Conservation (phyloP, 1,140 invertebrate genomes). For the Aphis gossypii region DNA sequence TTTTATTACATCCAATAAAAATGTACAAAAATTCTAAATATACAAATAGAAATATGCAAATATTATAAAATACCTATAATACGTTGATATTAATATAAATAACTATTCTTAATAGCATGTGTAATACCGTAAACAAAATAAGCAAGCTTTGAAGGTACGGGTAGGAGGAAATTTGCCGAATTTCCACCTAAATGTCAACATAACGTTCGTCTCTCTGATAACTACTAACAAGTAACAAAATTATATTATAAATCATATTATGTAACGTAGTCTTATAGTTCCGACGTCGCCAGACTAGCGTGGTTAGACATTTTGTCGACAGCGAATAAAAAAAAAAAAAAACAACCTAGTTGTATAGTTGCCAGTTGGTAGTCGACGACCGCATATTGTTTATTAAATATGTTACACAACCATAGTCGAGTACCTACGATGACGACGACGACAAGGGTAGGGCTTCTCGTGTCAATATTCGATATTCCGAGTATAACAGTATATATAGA, state of each 20-base stretch:
- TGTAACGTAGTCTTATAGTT: not conserved
- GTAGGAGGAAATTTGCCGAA: not conserved
- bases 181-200: not conserved
- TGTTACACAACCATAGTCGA: conserved; percentile 12
- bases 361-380: not conserved
- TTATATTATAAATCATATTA: not conserved
- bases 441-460: conserved; percentile 34
- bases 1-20: not conserved
- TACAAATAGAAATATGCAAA: too few relatives aligned
- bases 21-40: not conserved
- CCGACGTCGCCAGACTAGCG: not conserved
- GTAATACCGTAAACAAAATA: not conserved
- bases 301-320: not conserved
- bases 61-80: not conserved
- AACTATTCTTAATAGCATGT: not conserved
- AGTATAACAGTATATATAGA: not conserved
- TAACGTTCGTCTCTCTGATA: not conserved
- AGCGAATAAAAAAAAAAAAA: not conserved
- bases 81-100: not conserved
- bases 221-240: not conserved
- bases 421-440: not conserved
- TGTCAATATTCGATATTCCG: conserved; percentile 46
- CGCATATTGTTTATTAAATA: not conserved
- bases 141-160: not conserved
- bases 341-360: not conserved